Conservation (phyloP, 2,797 vertebrate species). For the Sylvia borin region DNA sequence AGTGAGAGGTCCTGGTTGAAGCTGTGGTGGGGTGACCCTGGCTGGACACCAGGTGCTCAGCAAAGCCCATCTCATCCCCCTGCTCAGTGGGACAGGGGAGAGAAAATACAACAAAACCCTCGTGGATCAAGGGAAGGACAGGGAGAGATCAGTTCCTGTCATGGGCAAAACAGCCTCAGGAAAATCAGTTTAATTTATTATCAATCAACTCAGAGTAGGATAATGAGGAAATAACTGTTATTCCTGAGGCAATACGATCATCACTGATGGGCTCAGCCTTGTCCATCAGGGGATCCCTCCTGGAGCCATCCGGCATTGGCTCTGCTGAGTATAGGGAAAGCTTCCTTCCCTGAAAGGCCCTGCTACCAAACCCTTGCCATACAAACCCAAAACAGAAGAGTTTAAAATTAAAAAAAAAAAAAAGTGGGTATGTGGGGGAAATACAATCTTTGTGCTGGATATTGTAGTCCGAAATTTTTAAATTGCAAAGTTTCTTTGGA, state of each 20-base stretch:
- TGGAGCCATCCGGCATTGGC: not conserved
- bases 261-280: not conserved
- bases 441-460: not conserved
- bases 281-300: not conserved
- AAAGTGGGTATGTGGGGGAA: accelerated
- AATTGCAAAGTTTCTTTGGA: not conserved
- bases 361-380: not conserved
- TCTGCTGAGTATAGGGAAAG: not conserved
- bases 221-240: not conserved
- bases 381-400: not conserved
- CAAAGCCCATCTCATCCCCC: not conserved
- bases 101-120: not conserved
- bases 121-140: not conserved
- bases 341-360: not conserved
- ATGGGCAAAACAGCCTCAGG: not conserved
- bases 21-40: not conserved
- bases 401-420: not conserved
- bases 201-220: not conserved
- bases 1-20: not conserved
- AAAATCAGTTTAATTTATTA: not conserved
- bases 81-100: not conserved
- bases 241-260: not conserved
- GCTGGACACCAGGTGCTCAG: not conserved
- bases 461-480: not conserved
- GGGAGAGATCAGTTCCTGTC: not conserved